Conservation (phyloP, 2,113 vertebrate genomes). For the Mustela lutreola region DNA sequence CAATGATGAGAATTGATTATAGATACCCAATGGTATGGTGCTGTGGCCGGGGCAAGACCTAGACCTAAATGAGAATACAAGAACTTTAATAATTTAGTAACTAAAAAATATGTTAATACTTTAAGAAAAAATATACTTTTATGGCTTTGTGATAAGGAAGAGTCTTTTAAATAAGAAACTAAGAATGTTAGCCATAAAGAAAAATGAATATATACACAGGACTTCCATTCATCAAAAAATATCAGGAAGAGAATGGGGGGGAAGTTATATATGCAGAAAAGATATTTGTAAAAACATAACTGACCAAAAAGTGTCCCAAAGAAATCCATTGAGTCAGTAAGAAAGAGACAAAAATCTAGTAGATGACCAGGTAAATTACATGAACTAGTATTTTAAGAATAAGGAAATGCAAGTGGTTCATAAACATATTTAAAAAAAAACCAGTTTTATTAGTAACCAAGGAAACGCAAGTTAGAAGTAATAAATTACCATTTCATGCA, state of each 20-base stretch:
- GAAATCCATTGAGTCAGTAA: not conserved
- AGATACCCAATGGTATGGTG: not conserved
- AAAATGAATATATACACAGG: not conserved
- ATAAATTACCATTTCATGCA: not conserved
- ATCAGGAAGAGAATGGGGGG: not conserved
- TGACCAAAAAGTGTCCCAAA: not conserved
- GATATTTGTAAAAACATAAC: not conserved
- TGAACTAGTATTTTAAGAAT: not conserved
- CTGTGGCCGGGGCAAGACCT: not conserved
- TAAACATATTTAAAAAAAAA: not conserved
- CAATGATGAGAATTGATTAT: not conserved
- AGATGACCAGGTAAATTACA: not conserved
- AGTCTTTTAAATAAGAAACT: not conserved
- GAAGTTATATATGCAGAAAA: not conserved
- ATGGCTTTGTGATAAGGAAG: not conserved
- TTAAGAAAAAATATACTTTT: not conserved
- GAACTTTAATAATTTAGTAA: not conserved
- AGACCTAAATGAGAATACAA: not conserved
- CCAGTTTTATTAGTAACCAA: not conserved
- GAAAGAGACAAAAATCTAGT: not conserved
- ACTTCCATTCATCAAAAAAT: not conserved
- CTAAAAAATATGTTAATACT: not conserved
- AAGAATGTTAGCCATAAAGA: not conserved
- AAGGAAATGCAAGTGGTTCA: not conserved
- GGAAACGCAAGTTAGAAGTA: not conserved